Evolutionary conservation across 2,113 vertebrate species (phyloP), one percentile per base, ranked within the genome.

Genomic region (Salvelinus fontinalis): DNA sequence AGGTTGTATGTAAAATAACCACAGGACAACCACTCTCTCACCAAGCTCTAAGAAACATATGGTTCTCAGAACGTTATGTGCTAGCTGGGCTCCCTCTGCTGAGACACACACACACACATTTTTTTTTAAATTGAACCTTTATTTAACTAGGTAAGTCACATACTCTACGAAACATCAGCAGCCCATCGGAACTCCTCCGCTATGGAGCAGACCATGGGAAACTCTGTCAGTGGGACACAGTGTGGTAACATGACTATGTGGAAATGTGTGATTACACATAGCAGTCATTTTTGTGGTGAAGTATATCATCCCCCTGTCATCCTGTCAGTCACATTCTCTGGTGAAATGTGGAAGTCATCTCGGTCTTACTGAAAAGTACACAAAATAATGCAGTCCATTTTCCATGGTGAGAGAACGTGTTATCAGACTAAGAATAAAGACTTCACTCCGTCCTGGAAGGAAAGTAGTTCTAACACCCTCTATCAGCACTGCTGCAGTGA

Each of bases 211-310:
- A 78, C 60, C 75, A 82, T 80, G 88, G 81, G 84, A 85, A 88
- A 75, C 71, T 44, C 39, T 9, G 39, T 44, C 39, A 44, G 39
- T 44, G 39, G 39, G 39, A 80, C 78, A 65, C 72, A 68, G 67
- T 84, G 39, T 44, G 39, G 84, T 84, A 24, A 82, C 74, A 72
- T 74, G 66, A 70, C 70, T 78, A 82, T 75, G 78, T 64, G 75
- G 78, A 75, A 65, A 76, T 78, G 59, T 82, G 75, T 71, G 54
- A 85, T 82, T 83, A 84, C 71, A 22, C 68, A 67, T 72, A 49
- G 73, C 75, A 70, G 78, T 74, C 80, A 84, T 81, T 79, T 81
- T 67, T 87, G 81, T 5, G 84, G 84, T 62, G 71, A 60, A 48
- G 78, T 75, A 75, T 79, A 75, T 80, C 84, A 79, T 79, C 64